These are phyloP conservation scores for Euura lappo DNA, from an alignment of 1,140 invertebrate genomes.

Conservation along the genomic window DNA sequence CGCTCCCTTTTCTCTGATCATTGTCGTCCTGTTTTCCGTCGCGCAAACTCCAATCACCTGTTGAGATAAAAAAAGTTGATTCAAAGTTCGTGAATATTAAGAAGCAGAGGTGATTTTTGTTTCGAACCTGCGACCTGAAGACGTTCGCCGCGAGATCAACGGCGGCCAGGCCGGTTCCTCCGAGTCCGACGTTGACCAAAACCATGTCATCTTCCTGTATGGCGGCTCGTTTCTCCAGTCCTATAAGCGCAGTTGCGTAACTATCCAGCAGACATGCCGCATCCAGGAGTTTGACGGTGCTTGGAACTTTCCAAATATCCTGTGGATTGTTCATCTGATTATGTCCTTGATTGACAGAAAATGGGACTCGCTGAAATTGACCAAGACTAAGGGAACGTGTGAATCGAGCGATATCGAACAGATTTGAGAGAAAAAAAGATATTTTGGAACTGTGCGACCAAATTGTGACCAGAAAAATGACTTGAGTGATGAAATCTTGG, in stretches of 20 bases:
- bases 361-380: no score
- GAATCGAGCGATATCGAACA: no score
- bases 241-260: constrained; percentile 67
- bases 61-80: constrained; percentile 21
- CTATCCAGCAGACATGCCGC: constrained; percentile 63
- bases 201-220: constrained; percentile 63
- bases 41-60: constrained; percentile 69
- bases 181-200: constrained; percentile 66
- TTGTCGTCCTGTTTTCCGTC: constrained; percentile 61
- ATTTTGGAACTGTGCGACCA: no score
- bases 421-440: no score
- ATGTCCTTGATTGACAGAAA: no score
- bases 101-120: neutral
- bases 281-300: constrained; percentile 52
- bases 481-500: no score
- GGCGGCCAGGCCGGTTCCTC: constrained; percentile 66
- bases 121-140: constrained; percentile 63
- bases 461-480: no score
- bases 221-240: constrained; percentile 61
- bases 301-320: constrained; percentile 66
- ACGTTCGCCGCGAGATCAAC: constrained; percentile 69
- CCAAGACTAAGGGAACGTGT: no score
- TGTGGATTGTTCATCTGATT: constrained; percentile 32
- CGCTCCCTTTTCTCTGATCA: constrained; percentile 66
- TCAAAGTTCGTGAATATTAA: constrained; percentile 12